Conservation (phyloP, 2,797 vertebrate genomes). For the Pelochelys cantorii region DNA sequence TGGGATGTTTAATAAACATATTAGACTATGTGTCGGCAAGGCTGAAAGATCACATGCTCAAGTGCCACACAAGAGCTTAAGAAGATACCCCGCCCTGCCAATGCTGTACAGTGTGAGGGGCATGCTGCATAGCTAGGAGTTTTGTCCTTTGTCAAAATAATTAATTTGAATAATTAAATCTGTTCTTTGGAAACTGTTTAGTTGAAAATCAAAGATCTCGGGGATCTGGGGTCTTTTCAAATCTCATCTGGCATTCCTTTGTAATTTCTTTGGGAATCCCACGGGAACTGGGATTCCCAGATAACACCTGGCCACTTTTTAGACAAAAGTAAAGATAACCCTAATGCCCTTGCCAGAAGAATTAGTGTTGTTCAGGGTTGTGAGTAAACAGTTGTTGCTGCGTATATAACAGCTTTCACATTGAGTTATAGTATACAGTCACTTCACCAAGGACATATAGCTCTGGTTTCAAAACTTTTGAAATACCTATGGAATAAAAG, state of each 20-base stretch:
- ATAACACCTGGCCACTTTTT: not conserved
- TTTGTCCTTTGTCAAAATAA: not conserved
- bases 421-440: not conserved
- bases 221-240: not conserved
- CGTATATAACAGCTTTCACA: not conserved
- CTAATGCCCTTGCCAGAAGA: not conserved
- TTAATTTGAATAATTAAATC: not conserved
- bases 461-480: not conserved
- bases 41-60: accelerated
- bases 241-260: not conserved
- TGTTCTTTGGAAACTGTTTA: not conserved
- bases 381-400: not conserved
- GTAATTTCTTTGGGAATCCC: not conserved
- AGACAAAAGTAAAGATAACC: not conserved
- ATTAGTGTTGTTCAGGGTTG: not conserved
- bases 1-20: accelerated
- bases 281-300: not conserved
- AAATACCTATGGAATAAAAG: not conserved
- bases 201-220: not conserved
- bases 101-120: not conserved
- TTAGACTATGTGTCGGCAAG: accelerated
- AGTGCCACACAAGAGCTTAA: not conserved
- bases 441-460: not conserved
- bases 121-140: not conserved
- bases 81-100: not conserved